Evolutionary conservation across 2,797 vertebrate species (phyloP).

Genomic region (Diplodus sargus): DNA sequence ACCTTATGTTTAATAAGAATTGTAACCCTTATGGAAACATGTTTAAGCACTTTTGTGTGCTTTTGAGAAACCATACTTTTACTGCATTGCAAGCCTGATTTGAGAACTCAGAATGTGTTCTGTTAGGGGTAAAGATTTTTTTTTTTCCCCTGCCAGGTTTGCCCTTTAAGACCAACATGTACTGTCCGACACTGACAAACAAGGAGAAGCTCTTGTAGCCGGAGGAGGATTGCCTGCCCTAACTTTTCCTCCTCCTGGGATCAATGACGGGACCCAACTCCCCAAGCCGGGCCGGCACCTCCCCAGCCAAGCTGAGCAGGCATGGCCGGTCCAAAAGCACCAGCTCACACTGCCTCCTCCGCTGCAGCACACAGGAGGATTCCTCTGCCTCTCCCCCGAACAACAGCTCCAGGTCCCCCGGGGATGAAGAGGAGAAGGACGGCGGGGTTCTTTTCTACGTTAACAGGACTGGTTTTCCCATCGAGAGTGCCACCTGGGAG

Average conservation of each 20-base stretch:
- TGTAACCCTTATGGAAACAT: not conserved
- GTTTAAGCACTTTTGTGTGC: not conserved
- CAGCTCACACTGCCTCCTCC: constrained; percentile 81
- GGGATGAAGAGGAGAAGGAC: constrained; percentile 93
- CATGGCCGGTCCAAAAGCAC: constrained; percentile 91
- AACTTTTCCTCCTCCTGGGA: constrained; percentile 40
- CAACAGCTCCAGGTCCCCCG: constrained; percentile 84
- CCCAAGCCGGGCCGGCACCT: constrained; percentile 77
- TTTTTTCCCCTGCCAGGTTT: constrained; percentile 28
- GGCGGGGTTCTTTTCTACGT: constrained; percentile 93
- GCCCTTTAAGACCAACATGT: constrained; percentile 52
- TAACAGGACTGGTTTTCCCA: constrained; percentile 94
- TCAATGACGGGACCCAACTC: constrained; percentile 88
- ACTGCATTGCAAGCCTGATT: too few relatives aligned
- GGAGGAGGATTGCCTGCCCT: constrained; percentile 36
- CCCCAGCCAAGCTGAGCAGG: constrained; percentile 84
- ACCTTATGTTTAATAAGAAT: not conserved
- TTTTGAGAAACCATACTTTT: not conserved
- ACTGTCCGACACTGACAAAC: constrained; percentile 10
- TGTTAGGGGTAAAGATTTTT: not conserved
- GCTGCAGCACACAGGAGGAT: constrained; percentile 70
- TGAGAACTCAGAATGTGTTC: not conserved
- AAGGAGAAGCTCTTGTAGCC: constrained; percentile 43
- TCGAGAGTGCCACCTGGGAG: constrained; percentile 93
- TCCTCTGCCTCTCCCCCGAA: constrained; percentile 75